Conservation (phyloP, 2,888 invertebrate species). For the Xanthia icteritia region DNA sequence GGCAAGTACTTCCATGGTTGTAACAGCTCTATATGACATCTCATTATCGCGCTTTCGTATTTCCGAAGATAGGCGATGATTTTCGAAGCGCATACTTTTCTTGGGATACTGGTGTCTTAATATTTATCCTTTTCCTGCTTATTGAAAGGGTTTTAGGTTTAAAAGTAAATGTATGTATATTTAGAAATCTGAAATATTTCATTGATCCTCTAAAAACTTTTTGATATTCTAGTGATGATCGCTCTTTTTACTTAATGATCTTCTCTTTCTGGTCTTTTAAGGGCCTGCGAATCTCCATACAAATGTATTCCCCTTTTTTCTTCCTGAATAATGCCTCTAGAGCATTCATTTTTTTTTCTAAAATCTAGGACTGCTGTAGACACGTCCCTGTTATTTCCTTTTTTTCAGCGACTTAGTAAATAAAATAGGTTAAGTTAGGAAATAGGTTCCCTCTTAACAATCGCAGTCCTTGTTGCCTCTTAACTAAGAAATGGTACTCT, state of each 20-base stretch:
- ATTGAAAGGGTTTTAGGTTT: conserved; percentile 13
- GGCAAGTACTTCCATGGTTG: too few relatives aligned
- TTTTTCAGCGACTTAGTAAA: too few relatives aligned
- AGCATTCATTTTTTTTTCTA: too few relatives aligned
- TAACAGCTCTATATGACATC: neutral
- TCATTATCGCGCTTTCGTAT: neutral
- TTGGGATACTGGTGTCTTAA: neutral
- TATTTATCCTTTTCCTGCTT: neutral
- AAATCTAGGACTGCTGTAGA: too few relatives aligned
- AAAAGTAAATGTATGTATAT: neutral
- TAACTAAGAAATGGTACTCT: too few relatives aligned
- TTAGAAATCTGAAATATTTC: neutral
- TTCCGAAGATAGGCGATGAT: neutral
- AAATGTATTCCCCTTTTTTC: too few relatives aligned
- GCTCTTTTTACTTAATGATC: neutral
- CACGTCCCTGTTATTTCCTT: too few relatives aligned
- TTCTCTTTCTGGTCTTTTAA: neutral
- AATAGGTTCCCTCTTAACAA: too few relatives aligned
- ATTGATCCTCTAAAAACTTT: neutral
- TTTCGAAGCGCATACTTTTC: neutral
- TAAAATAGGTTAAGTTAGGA: too few relatives aligned
- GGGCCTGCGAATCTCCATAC: too few relatives aligned
- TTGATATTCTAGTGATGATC: neutral
- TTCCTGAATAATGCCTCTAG: too few relatives aligned
- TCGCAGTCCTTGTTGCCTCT: too few relatives aligned